Evolutionary conservation across 2,888 invertebrate genomes (phyloP), one percentile per base, ranked within the genome.

Genomic region (Phania funesta): DNA sequence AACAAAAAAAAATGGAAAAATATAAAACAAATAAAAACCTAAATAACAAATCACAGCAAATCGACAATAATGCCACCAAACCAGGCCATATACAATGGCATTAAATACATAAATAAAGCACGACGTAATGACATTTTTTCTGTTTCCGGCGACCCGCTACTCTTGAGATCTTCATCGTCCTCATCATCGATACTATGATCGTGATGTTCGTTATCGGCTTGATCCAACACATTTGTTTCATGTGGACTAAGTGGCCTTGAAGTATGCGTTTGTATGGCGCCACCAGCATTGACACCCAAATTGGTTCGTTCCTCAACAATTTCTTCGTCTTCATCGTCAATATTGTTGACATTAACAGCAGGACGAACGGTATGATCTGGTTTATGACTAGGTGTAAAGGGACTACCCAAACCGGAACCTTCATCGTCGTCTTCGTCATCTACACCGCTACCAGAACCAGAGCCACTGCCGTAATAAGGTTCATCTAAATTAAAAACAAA

Each of bases 71-170:
- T 94, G 84, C 95, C 94, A 78, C 96, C 96, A 91, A 96, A 95
- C 96, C 96, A 96, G 88, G 95, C 95, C 91, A 96, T 94, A 85
- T 95, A 95, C 48, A 96, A 94, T 3, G 96, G 96, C 89, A 96
- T 91, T 83, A 96, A 93, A 91, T 96, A 96, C 58, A 95, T 93
- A 86, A 95, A 92, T 60, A 96, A 91, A 26, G 91, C 87, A 67
- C 88, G 87, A 70, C 87, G 86, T 78, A 87, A 84, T 74, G 88
- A 87, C 86, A 87, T 86, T 86, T 86, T 80, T 29, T 83, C 85
- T n/a, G 88, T 84, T 32, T 84, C 85, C 62, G 76, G 62, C 29
- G 85, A 48, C 73, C 78, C 64, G 65, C 84, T 76, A 82, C 85
- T 50, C 75, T 85, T 74, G 46, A 68, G 79, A 76, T 86, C 85